Evolutionary conservation across 2,113 vertebrate genomes (phyloP).

Genomic region (Tetraodon nigroviridis): DNA sequence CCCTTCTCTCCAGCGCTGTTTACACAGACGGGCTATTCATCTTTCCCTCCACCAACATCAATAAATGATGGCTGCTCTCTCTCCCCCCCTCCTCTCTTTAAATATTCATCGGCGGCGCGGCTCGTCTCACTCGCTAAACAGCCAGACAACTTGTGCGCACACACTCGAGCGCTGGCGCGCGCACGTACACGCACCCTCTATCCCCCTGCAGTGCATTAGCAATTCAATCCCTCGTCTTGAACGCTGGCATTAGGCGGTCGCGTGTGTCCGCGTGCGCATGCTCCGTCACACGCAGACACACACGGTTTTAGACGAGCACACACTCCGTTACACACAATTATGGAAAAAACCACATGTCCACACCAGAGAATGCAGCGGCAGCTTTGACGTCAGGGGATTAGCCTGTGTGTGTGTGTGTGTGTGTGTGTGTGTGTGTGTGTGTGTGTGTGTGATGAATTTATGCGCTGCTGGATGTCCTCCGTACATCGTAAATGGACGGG

Average conservation of each 20-base stretch:
- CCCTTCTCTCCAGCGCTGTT: slow-evolving; percentile 19
- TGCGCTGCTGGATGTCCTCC: neutral
- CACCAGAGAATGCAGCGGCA: neutral
- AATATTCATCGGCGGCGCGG: slow-evolving; percentile 53
- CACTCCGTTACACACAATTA: slow-evolving; percentile 19
- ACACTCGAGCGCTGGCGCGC: neutral
- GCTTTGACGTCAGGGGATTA: neutral
- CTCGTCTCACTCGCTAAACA: slow-evolving; percentile 55
- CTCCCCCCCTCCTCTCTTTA: slow-evolving; percentile 35
- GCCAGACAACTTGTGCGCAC: slow-evolving; percentile 23
- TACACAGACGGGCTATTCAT: slow-evolving; percentile 46
- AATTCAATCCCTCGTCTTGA: slow-evolving; percentile 37
- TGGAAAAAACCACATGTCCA: slow-evolving; percentile 10
- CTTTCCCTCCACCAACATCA: slow-evolving; percentile 54
- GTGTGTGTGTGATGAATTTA: neutral
- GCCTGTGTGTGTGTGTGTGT: neutral
- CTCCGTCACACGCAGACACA: neutral
- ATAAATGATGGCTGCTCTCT: slow-evolving; percentile 54
- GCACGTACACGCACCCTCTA: neutral
- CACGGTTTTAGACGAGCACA: slow-evolving; percentile 1
- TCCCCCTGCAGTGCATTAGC: slow-evolving; percentile 31
- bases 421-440: neutral
- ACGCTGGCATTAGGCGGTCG: slow-evolving; percentile 5
- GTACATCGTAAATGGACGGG: neutral
- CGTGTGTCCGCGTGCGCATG: slow-evolving; percentile 12